phyloP scores from a whole-genome alignment of 2,113 vertebrate genomes.

The Cavia aperea region DNA sequence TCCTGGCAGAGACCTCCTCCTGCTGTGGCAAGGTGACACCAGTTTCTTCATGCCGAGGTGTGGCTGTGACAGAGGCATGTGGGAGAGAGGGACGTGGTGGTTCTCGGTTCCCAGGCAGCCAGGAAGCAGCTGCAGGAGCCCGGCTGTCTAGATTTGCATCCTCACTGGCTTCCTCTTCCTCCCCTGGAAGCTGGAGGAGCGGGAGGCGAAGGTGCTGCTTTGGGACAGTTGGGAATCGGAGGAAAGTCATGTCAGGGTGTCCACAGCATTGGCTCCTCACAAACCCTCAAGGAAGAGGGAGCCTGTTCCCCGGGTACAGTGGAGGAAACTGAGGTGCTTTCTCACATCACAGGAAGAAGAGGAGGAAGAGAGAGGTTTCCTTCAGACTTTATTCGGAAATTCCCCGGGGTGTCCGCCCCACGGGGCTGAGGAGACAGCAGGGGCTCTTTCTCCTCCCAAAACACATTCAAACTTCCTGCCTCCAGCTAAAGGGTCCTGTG shows the following conservation, averaged over 20 bases:
- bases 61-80: constrained; percentile 20
- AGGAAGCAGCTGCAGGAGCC: neutral
- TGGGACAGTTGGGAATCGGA: neutral
- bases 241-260: neutral
- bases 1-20: neutral
- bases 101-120: neutral
- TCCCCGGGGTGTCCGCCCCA: neutral
- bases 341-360: neutral
- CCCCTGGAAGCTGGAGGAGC: neutral
- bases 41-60: neutral
- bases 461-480: neutral
- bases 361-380: neutral
- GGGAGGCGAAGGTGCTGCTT: neutral
- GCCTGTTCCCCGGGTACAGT: neutral
- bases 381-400: neutral
- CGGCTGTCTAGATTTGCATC: neutral
- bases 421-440: neutral
- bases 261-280: neutral
- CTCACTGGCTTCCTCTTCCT: neutral
- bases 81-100: neutral
- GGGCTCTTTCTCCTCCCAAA: neutral
- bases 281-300: neutral
- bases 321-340: neutral
- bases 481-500: neutral
- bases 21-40: neutral